Base-by-base conservation (phyloP, 2,113 vertebrate species). In the Atrichornis clamosus region DNA sequence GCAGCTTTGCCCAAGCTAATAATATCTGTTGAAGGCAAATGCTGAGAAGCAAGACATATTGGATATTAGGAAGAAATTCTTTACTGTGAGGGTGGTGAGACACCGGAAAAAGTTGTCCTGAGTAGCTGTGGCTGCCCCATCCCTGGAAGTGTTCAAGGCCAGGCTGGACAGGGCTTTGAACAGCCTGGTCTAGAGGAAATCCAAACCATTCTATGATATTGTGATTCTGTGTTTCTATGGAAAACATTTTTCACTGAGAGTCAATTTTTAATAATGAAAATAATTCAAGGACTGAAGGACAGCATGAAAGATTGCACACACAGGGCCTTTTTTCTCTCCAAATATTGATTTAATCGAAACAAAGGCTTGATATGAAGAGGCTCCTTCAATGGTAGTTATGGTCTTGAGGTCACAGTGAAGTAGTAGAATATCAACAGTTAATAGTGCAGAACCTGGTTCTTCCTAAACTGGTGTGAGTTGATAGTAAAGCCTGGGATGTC, bases 1-100 rank as follows among this genome's bases (percentile, higher is more conserved):
- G 86, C 86, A 97, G 79, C 76, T 95, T 84, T 94, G 72, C 92
- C 92, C 73, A 77, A 53, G 50, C 16, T 95, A 92, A 80, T 90
- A 92, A 94, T 75, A 86, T 80, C 68, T 86, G 46, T 64, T 90
- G 90, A 95, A 82, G 62, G 74, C 70, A 90, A 82, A 76, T 67
- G 55, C 46, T 78, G 83, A 94, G 68, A 84, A 95, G 72, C 39
- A 90, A 86, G 76, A 42, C 30, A 12, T 91, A 74, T 70, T 70
- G 64, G 56, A 77, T 70, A 77, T 70, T 84, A 63, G 15, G 22
- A 70, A 56, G 80, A 23, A 84, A 70, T 69, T 84, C 26, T 56
- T 70, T 28, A 37, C 49, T 77, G 35, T 24, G 26, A 28, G 32
- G 12, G 27, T 63, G 72, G 18, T 56, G 56, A 63, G 80, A 18